Evolutionary conservation across 2,797 vertebrate species (phyloP).

Genomic region (Channallabes apus): DNA sequence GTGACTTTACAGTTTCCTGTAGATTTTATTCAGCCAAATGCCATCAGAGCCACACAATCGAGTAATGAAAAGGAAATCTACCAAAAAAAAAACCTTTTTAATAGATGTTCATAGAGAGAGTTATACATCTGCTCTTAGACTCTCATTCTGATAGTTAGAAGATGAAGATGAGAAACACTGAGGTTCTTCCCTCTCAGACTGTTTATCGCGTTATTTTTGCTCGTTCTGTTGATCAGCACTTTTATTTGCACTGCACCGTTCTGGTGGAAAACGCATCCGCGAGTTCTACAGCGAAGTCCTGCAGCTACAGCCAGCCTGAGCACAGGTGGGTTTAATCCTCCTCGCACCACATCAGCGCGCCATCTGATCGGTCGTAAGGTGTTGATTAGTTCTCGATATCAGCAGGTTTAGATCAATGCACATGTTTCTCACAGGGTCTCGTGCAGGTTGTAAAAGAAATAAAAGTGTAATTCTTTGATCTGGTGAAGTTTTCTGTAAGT

Average conservation of each 20-base stretch:
- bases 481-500: neutral
- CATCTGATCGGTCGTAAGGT: neutral
- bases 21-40: neutral
- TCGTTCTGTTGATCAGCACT: slow-evolving; percentile 46
- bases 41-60: neutral
- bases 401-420: neutral
- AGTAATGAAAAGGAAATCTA: neutral
- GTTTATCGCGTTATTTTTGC: neutral
- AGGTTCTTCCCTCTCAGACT: neutral
- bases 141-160: neutral
- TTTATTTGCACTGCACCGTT: slow-evolving; percentile 69
- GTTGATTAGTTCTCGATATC: neutral
- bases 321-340: slow-evolving; percentile 54
- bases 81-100: neutral
- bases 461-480: too few relatives aligned
- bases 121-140: neutral
- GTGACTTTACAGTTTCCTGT: neutral
- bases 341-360: too few relatives aligned
- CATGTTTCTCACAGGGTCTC: neutral
- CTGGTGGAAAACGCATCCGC: slow-evolving; percentile 44
- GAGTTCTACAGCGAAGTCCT: slow-evolving; percentile 64
- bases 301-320: slow-evolving; percentile 62
- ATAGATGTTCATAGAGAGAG: neutral
- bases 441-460: neutral
- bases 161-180: neutral